phyloP scores from a whole-genome alignment of 2,888 invertebrate genomes.

The Diaphora mendica region DNA sequence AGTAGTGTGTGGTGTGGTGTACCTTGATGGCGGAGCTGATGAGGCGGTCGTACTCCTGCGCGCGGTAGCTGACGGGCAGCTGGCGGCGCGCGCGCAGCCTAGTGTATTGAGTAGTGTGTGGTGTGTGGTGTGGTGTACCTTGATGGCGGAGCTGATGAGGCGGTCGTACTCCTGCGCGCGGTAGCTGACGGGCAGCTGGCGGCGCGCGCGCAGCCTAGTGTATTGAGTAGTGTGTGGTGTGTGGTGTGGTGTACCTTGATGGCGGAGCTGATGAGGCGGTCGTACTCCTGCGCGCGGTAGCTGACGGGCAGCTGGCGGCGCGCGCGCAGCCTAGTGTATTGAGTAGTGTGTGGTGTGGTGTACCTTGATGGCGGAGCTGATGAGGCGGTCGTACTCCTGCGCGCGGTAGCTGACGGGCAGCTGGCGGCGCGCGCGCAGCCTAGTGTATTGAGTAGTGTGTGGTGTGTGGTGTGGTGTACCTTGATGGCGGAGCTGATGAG shows the following conservation, averaged over 20 bases:
- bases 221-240: too few species aligned
- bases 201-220: conserved; percentile 92
- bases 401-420: conserved; percentile 94
- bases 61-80: conserved; percentile 93
- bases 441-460: too few species aligned
- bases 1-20: conserved; percentile 11
- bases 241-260: conserved; percentile 85
- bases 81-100: conserved; percentile 92
- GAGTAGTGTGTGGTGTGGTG: not conserved
- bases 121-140: conserved; percentile 70
- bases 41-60: conserved; percentile 97
- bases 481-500: conserved; percentile 97
- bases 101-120: too few species aligned
- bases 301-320: conserved; percentile 93
- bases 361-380: conserved; percentile 95
- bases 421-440: conserved; percentile 92
- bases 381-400: conserved; percentile 98
- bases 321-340: too few species aligned
- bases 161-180: conserved; percentile 98
- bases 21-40: conserved; percentile 96
- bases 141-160: conserved; percentile 96
- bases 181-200: conserved; percentile 93
- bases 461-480: conserved; percentile 63
- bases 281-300: conserved; percentile 96
- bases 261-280: conserved; percentile 97